phyloP scores from a whole-genome alignment of 2,888 invertebrate species.

The Rotaria magnacalcarata region DNA sequence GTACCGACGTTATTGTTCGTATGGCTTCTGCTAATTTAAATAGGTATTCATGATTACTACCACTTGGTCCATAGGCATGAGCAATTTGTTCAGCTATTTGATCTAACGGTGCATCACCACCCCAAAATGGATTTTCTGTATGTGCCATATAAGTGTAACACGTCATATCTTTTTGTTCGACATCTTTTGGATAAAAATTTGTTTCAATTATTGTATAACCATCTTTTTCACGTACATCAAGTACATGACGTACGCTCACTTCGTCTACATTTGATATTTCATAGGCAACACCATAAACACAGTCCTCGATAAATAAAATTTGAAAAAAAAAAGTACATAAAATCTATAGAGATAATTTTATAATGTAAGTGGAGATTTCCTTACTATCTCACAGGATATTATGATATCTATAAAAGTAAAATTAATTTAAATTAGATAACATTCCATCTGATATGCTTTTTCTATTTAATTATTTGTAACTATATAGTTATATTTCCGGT shows the following conservation, averaged over 20 bases:
- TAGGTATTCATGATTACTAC: slow-evolving; percentile 83
- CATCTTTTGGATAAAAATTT: slow-evolving; percentile 68
- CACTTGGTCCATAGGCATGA: slow-evolving; percentile 72
- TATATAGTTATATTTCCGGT: background rate
- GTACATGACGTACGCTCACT: slow-evolving; percentile 69
- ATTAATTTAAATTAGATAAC: too few relatives aligned
- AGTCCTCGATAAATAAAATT: slow-evolving; percentile 60
- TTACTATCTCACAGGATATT: too few relatives aligned
- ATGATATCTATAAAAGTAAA: too few relatives aligned
- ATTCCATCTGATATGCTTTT: background rate
- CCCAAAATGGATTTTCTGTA: slow-evolving; percentile 73
- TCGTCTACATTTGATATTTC: slow-evolving; percentile 70
- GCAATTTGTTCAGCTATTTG: slow-evolving; percentile 77
- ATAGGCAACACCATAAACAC: slow-evolving; percentile 87
- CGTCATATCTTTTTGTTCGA: slow-evolving; percentile 49
- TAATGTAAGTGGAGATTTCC: too few relatives aligned
- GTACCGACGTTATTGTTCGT: background rate
- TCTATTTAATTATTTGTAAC: background rate
- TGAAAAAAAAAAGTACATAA: slow-evolving; percentile 38
- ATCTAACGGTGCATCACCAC: slow-evolving; percentile 67
- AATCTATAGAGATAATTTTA: too few relatives aligned
- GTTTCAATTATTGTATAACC: slow-evolving; percentile 75
- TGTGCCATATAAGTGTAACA: slow-evolving; percentile 77
- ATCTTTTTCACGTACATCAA: slow-evolving; percentile 85
- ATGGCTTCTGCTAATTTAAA: slow-evolving; percentile 69